A percentile compares a stretch with the other conserved stretches of the same genome.
phyloP scores from a whole-genome alignment of 2,888 invertebrate species.

The Tholera decimalis region DNA sequence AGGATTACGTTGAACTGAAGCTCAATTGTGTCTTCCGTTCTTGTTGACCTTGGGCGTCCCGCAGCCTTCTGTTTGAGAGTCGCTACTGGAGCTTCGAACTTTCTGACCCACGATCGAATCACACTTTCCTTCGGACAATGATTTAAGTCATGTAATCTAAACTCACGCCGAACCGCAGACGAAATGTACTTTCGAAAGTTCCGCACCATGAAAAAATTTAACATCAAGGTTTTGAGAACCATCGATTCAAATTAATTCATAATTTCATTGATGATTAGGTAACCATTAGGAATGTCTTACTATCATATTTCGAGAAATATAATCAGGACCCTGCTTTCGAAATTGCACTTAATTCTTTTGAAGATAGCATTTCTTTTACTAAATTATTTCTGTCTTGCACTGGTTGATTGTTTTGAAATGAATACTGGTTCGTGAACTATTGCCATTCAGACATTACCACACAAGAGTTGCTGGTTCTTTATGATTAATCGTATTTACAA shows the following conservation, averaged over 20 bases:
- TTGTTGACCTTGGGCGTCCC: too few species aligned
- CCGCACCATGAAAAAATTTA: constrained; percentile 6
- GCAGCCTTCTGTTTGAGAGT: too few species aligned
- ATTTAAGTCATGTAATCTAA: too few species aligned
- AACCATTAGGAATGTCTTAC: constrained; percentile 1
- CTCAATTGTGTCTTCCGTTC: too few species aligned
- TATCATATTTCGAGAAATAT: background rate
- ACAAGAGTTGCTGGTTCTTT: constrained; percentile 1
- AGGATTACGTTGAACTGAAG: too few species aligned
- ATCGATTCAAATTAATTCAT: constrained; percentile 1
- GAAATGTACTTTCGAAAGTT: constrained; percentile 45
- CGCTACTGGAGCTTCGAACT: too few species aligned
- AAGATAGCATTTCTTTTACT: constrained; percentile 13
- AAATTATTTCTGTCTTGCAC: constrained; percentile 6
- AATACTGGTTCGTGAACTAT: constrained; percentile 18
- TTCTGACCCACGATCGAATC: too few species aligned
- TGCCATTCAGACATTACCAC: constrained; percentile 31
- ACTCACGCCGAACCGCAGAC: too few species aligned
- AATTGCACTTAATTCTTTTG: constrained; percentile 35
- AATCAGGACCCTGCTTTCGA: constrained; percentile 13
- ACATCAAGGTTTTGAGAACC: constrained; percentile 6
- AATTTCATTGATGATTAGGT: constrained; percentile 16
- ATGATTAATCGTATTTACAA: constrained; percentile 46
- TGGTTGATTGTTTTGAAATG: constrained; percentile 30
- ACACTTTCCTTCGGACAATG: too few species aligned